Conservation (phyloP, 2,888 invertebrate genomes). For the Pristionchus fissidentatus region DNA sequence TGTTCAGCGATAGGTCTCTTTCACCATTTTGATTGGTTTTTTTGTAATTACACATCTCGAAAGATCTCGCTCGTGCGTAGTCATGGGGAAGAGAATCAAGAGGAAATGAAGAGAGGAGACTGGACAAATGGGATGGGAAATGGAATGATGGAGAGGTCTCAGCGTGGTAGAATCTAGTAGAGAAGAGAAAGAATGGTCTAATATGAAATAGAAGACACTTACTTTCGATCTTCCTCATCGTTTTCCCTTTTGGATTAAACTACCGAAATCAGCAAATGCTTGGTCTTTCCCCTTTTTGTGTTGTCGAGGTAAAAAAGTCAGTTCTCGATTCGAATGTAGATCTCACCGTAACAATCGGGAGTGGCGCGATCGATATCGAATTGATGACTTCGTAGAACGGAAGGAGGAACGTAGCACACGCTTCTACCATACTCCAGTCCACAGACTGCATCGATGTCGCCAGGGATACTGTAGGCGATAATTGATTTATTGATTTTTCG, state of each 20-base stretch:
- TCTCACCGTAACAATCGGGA: conserved; percentile 16
- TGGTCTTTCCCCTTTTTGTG: neutral
- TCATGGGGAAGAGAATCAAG: too few species aligned
- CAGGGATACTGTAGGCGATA: neutral
- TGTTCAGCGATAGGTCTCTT: too few species aligned
- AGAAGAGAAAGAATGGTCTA: neutral
- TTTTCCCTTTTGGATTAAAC: too few species aligned
- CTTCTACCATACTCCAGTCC: conserved; percentile 25
- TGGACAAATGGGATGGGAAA: too few species aligned
- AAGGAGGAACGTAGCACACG: neutral
- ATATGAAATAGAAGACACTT: neutral
- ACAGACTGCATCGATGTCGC: neutral
- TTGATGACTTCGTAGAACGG: conserved; percentile 22
- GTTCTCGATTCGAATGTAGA: neutral
- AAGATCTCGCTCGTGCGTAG: too few species aligned
- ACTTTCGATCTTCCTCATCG: too few species aligned
- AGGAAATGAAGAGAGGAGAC: too few species aligned
- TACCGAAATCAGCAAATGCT: too few species aligned
- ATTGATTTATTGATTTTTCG: neutral
- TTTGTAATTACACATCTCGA: too few species aligned
- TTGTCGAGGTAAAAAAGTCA: neutral
- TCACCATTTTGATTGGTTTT: neutral
- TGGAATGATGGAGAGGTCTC: too few species aligned
- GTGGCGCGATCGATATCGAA: neutral
- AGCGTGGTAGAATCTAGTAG: neutral